Conservation (phyloP, 2,797 vertebrate genomes). For the Coendou prehensilis region DNA sequence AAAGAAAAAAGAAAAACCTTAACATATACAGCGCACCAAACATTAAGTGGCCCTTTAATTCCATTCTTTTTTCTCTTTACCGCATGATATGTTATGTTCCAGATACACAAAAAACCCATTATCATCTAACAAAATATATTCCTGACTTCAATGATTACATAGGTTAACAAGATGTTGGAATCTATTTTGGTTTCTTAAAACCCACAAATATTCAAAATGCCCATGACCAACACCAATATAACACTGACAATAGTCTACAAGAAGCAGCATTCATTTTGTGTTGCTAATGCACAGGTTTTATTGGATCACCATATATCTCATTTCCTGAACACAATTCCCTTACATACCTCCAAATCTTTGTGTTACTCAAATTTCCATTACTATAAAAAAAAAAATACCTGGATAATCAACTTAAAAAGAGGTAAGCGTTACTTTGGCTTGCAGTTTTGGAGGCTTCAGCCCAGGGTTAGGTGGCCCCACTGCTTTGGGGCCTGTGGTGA, state of each 20-base stretch:
- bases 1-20: too few relatives aligned
- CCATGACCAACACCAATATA: neutral
- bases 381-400: neutral
- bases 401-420: neutral
- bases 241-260: neutral
- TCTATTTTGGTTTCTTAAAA: neutral
- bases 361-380: neutral
- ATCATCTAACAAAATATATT: neutral
- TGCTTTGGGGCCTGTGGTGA: neutral
- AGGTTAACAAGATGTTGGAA: conserved; percentile 43
- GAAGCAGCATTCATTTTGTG: neutral
- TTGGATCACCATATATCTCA: neutral
- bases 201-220: neutral
- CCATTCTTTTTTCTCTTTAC: too few relatives aligned
- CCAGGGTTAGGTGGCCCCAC: neutral
- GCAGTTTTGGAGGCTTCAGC: neutral
- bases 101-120: conserved; percentile 4
- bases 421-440: neutral
- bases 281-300: neutral
- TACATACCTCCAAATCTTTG: neutral
- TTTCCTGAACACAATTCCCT: neutral
- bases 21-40: too few relatives aligned
- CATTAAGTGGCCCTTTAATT: too few relatives aligned
- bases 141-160: neutral
- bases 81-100: neutral